phyloP scores from a whole-genome alignment of 2,113 vertebrate genomes.

The Trogon surrucura region DNA sequence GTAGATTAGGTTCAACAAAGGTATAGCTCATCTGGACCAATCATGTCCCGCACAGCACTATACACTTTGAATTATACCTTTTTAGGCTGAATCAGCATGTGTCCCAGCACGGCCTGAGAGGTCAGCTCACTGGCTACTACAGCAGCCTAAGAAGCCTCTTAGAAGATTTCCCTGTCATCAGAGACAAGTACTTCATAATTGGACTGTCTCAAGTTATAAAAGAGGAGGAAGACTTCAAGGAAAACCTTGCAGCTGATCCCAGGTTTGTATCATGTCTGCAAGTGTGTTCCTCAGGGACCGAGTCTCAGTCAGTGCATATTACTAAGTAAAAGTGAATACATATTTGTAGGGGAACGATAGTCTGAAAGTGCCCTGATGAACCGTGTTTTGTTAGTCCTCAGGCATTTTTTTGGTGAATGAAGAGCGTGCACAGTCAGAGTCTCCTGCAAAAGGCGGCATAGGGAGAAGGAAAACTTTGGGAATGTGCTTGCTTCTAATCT shows the following conservation, averaged over 20 bases:
- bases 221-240: conserved; percentile 25
- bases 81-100: conserved; percentile 68
- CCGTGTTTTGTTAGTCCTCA: not conserved
- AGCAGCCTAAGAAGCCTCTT: conserved; percentile 70
- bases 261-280: conserved; percentile 48
- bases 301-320: not conserved
- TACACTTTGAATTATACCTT: not conserved
- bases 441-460: not conserved
- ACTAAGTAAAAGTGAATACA: not conserved
- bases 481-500: not conserved
- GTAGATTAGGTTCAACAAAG: not conserved
- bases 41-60: accelerated
- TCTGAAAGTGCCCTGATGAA: not conserved
- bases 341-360: not conserved
- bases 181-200: conserved; percentile 72
- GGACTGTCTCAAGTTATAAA: conserved; percentile 54
- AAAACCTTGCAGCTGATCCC: conserved; percentile 49
- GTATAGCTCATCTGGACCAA: not conserved
- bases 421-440: not conserved
- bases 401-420: not conserved
- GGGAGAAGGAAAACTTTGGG: not conserved
- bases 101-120: conserved; percentile 66
- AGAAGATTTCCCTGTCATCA: conserved; percentile 67
- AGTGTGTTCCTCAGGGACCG: not conserved
- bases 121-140: conserved; percentile 73